Evolutionary conservation across 1,140 invertebrate species (phyloP), one percentile per base, ranked within the genome.

Genomic region (Macrostomum lignano): DNA sequence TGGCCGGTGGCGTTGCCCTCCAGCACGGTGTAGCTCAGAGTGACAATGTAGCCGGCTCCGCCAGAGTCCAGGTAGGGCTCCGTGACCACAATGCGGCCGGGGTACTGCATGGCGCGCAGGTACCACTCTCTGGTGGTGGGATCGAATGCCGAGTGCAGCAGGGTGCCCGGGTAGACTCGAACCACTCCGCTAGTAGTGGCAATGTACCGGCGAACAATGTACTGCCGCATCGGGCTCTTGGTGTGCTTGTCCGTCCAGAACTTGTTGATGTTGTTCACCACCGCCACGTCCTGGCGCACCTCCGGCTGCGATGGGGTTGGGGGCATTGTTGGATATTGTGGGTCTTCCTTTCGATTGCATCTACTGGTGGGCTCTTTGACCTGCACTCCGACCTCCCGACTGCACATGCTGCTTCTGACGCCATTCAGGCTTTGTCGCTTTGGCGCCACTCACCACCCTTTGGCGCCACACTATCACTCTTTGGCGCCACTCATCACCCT

Each of bases 111-210:
- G 1, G 76, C 73, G 48, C 69, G 67, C 3, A 63, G 61, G 49
- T 71, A 84, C 79, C 79, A 88, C 1, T 67, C 60, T 36, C 74
- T 64, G 31, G 71, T 65, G 1, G 72, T 71, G n/a, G 77, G 73
- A 57, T 79, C 75, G 45, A 72, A 70, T 36, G 67, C 67, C 40
- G 70, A 69, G 45, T 73, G 68, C 2, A 82, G 44, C 11, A 75
- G 57, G 25, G 70, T 69, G 3, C 76, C 78, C 2, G 79, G 79
- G 53, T 71, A 82, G 45, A 75, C 63, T 29, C 73, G 66, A 29
- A 81, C 53, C 2, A 75, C 73, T 25, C 78, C 78, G 54, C 65
- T 74, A 2, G 68, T 65, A 19, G 73, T 73, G 1, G 72, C 69
- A 11, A 73, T 54, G 42, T 67, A 69, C 35, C 66, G 65, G 36